Percentiles rank a stretch among this genome's conserved stretches.
Evolutionary conservation across 1,140 invertebrate genomes (phyloP).

Genomic region (Drosophila mojavensis): DNA sequence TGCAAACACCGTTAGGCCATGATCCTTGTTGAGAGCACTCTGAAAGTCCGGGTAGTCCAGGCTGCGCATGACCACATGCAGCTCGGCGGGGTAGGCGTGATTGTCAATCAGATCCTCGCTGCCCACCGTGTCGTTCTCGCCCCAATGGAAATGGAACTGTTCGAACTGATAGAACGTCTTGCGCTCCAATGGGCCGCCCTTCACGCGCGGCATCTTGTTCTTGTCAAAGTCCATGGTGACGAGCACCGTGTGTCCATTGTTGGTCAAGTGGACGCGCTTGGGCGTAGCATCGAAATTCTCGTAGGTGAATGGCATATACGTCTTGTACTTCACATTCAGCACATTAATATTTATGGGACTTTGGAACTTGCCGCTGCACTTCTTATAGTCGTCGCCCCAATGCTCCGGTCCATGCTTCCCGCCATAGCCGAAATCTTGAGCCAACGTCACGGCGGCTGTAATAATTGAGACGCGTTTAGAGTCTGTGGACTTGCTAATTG

Average conservation of each 20-base stretch:
- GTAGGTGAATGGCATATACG: conserved; percentile 86
- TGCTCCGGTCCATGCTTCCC: conserved; percentile 87
- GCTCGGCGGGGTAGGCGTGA: conserved; percentile 89
- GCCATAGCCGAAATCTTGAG: conserved; percentile 64
- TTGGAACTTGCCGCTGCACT: conserved; percentile 91
- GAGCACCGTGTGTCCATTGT: conserved; percentile 90
- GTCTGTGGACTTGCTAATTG: conserved; percentile 19
- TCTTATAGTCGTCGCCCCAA: conserved; percentile 88
- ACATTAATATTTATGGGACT: conserved; percentile 93
- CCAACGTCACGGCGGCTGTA: conserved; percentile 23
- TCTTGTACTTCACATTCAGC: conserved; percentile 85
- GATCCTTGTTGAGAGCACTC: conserved; percentile 87
- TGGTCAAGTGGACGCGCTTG: conserved; percentile 86
- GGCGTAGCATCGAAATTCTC: conserved; percentile 86
- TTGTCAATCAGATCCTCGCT: conserved; percentile 95
- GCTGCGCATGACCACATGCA: conserved; percentile 95
- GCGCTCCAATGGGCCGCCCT: conserved; percentile 87
- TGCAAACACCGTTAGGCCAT: conserved; percentile 93
- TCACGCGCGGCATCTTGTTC: conserved; percentile 85
- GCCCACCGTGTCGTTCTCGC: conserved; percentile 90
- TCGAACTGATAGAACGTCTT: conserved; percentile 89
- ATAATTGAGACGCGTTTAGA: neutral
- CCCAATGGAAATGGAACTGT: conserved; percentile 92
- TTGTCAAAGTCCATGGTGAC: conserved; percentile 85
- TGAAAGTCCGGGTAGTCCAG: conserved; percentile 87